Evolutionary conservation across 2,797 vertebrate species (phyloP), one percentile per base, ranked within the genome.

Genomic region (Helarctos malayanus): DNA sequence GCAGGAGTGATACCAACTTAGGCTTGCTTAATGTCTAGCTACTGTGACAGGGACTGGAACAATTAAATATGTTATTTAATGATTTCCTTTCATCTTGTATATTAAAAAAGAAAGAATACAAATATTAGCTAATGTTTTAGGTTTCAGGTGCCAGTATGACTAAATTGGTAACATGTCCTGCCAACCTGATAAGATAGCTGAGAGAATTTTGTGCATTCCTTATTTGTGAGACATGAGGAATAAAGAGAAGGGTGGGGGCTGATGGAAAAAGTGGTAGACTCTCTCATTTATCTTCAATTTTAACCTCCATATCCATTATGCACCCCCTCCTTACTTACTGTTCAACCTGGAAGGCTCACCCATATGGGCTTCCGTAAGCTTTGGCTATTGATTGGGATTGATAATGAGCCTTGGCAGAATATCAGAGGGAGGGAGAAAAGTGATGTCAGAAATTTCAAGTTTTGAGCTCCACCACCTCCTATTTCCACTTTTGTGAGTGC

Each of bases 261-360:
- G 35, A 52, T 16, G 47, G 18, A 38, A 12, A 88, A 68, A 68
- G 19, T 90, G 0, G 19, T 41, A 7, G 6, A 32, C 5, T 13
- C 21, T 79, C 2, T 25, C 8, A 4, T 61, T 71, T 82, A 29
- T 32, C 12, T 78, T 65, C 9, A 25, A 45, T 84, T 92, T 79
- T 41, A 18, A 25, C 3, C 14, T 35, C 2, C 2, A 16, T 6
- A 8, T 49, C 27, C 25, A 1, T 47, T 16, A 3, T 4, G 4
- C 3, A 47, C 38, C 3, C 14, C 32, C 6, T 38, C 18, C 12
- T 89, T 7, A 15, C 41, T 52, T 47, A 65, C 16, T 85, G 15
- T 25, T 52, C 35, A 47, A 8, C 27, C 38, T 45, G 0, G 11
- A 32, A 90, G 29, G 2, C 41, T 71, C 19, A n/a, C 6, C 2